Percentiles rank a stretch among this genome's conserved stretches.
These are phyloP conservation scores for Sternotherus odoratus DNA, from an alignment of 2,797 vertebrate genomes.

Conservation along the genomic window DNA sequence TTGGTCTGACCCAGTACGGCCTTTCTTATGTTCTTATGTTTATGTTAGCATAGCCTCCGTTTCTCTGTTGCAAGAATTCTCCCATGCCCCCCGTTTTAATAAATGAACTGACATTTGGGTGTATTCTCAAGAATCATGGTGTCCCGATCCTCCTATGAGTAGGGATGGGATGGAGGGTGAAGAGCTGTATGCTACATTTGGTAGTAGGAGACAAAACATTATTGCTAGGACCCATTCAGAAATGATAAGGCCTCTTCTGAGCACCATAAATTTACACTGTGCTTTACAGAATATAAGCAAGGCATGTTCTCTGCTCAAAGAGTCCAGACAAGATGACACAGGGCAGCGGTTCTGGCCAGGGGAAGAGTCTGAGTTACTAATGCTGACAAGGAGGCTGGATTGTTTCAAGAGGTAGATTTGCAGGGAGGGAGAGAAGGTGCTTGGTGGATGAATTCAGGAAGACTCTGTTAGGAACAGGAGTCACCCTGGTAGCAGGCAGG, in stretches of 20 bases:
- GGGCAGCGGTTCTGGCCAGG: not conserved
- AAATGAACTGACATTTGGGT: accelerated
- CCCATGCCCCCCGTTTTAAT: not conserved
- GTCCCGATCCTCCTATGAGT: accelerated
- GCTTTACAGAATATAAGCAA: not conserved
- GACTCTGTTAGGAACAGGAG: not conserved
- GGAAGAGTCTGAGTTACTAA: not conserved
- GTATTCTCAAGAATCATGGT: accelerated
- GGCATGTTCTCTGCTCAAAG: not conserved
- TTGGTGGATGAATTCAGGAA: not conserved
- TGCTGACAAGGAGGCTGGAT: conserved; percentile 40
- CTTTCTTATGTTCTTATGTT: too few species aligned
- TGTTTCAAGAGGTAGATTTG: conserved; percentile 44
- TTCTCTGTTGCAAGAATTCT: not conserved
- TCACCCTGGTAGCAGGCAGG: accelerated
- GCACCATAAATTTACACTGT: not conserved
- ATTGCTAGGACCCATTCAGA: accelerated
- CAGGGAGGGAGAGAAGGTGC: not conserved
- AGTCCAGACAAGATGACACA: not conserved
- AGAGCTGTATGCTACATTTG: accelerated
- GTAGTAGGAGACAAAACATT: not conserved
- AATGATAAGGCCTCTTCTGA: not conserved
- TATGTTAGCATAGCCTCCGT: too few species aligned
- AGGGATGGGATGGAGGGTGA: accelerated
- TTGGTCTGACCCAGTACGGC: too few species aligned